A percentile compares a stretch with the other conserved stretches of the same genome.
Evolutionary conservation across 2,113 vertebrate species (phyloP).

Genomic region (Scartelaos histophorus): DNA sequence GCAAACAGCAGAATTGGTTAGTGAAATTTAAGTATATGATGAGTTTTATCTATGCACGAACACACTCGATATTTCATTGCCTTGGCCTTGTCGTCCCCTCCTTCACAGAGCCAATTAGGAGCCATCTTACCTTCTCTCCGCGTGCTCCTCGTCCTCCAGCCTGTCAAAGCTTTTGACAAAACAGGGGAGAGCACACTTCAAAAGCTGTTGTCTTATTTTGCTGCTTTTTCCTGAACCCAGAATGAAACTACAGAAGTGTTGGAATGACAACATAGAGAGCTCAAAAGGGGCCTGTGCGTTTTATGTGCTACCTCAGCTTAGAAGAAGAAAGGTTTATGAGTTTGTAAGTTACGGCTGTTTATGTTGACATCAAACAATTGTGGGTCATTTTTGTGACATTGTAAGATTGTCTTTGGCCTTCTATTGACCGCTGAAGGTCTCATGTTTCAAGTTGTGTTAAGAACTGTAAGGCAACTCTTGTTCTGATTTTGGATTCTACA

Average conservation of each 20-base stretch:
- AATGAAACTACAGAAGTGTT: conserved; percentile 62
- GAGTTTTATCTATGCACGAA: background rate
- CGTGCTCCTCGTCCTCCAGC: conserved; percentile 48
- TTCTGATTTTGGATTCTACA: too few species aligned
- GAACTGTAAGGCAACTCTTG: too few species aligned
- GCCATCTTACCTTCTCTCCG: conserved; percentile 48
- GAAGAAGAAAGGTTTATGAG: conserved; percentile 7
- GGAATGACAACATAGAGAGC: conserved; percentile 52
- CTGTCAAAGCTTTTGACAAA: conserved; percentile 60
- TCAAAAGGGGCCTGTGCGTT: conserved; percentile 28
- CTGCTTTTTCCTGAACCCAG: conserved; percentile 33
- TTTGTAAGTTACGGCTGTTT: background rate
- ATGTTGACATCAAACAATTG: background rate
- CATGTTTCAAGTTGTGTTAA: too few species aligned
- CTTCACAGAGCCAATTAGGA: conserved; percentile 61
- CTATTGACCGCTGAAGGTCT: too few species aligned
- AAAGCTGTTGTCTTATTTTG: conserved; percentile 56
- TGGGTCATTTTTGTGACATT: background rate
- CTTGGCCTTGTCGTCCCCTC: conserved; percentile 29
- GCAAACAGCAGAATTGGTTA: background rate
- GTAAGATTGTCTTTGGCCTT: background rate
- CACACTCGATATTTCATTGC: conserved; percentile 13
- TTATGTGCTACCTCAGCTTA: conserved; percentile 14
- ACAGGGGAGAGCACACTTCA: conserved; percentile 62
- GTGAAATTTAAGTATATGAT: background rate